Conservation (phyloP, 2,113 vertebrate species). For the Aphelocoma coerulescens region DNA sequence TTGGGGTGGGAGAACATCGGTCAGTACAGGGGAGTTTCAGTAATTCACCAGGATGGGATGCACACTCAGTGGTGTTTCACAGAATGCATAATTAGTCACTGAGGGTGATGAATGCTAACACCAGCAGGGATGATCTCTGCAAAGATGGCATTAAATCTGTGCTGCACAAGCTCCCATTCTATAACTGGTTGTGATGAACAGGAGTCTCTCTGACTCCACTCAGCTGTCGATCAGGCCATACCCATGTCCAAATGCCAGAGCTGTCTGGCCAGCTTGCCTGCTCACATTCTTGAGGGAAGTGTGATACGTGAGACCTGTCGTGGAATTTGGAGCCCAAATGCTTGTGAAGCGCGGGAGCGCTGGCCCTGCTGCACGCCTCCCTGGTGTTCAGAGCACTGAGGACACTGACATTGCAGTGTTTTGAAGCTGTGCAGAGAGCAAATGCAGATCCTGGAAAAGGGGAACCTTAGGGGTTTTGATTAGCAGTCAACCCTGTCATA, state of each 20-base stretch:
- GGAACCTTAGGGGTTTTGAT: neutral
- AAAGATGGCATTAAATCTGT: neutral
- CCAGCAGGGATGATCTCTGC: rapidly evolving
- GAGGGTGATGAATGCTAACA: neutral
- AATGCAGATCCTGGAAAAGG: neutral
- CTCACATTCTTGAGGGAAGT: slow-evolving; percentile 55
- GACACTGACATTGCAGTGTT: rapidly evolving
- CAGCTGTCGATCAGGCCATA: neutral
- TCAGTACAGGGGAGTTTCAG: neutral
- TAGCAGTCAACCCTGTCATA: neutral
- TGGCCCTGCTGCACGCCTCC: neutral
- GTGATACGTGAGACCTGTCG: neutral
- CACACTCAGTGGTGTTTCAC: neutral
- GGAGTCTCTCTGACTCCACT: slow-evolving; percentile 6
- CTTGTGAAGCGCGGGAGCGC: neutral
- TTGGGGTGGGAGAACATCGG: neutral
- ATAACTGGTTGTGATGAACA: neutral
- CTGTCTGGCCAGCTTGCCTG: slow-evolving; percentile 36
- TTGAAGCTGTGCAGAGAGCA: neutral
- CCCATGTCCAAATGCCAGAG: slow-evolving; percentile 25
- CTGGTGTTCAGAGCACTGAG: neutral
- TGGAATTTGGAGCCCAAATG: slow-evolving; percentile 11
- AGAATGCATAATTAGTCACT: neutral
- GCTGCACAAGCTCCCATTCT: neutral
- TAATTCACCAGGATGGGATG: neutral